These are phyloP conservation scores for Misgurnus anguillicaudatus DNA, from an alignment of 2,113 vertebrate genomes.

Conservation along the genomic window DNA sequence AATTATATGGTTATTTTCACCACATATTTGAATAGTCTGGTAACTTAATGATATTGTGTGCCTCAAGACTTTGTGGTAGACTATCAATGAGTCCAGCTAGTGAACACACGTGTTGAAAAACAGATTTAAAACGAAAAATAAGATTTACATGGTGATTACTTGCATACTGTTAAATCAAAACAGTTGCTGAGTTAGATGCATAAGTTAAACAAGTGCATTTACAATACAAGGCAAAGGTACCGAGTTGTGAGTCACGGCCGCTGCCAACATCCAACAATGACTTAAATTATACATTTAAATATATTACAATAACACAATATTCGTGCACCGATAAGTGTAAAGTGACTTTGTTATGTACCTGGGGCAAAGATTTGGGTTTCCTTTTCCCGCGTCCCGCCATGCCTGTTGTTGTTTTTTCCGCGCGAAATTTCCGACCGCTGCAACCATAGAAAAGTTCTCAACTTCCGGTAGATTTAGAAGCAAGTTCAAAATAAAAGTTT, in stretches of 20 bases:
- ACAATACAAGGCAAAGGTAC: too few species aligned
- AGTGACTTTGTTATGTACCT: slow-evolving; percentile 32
- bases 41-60: too few species aligned
- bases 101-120: not conserved
- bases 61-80: too few species aligned
- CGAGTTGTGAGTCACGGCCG: slow-evolving; percentile 33
- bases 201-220: not conserved
- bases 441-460: not conserved
- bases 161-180: not conserved
- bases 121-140: not conserved
- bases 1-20: too few species aligned
- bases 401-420: not conserved
- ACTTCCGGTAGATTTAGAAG: not conserved
- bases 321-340: too few species aligned
- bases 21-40: too few species aligned
- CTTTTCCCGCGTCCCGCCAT: slow-evolving; percentile 59
- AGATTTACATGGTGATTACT: not conserved
- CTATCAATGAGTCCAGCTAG: not conserved
- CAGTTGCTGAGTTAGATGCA: too few species aligned
- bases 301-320: not conserved
- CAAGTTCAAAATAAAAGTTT: slow-evolving; percentile 9
- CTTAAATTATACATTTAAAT: too few species aligned
- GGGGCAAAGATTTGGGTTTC: slow-evolving; percentile 40
- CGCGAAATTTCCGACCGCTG: not conserved
- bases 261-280: too few species aligned